These are phyloP conservation scores for Paramisgurnus dabryanus DNA, from an alignment of 2,113 vertebrate species.

Conservation along the genomic window DNA sequence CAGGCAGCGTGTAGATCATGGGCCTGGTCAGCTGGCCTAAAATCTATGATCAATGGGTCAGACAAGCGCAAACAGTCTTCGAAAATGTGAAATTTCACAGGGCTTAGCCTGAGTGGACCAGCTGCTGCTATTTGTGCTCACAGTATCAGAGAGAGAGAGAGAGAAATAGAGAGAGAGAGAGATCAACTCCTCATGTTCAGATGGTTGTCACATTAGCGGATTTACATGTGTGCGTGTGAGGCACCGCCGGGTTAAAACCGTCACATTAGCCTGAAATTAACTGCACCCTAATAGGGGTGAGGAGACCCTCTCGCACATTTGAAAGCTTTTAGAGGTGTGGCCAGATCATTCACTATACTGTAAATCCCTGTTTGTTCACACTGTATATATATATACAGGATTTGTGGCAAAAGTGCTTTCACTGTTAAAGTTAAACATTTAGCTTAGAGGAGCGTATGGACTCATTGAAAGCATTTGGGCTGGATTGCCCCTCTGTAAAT, in stretches of 20 bases:
- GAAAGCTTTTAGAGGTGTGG: constrained; percentile 34
- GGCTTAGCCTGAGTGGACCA: constrained; percentile 72
- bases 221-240: constrained; percentile 35
- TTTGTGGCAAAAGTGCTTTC: constrained; percentile 30
- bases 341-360: constrained; percentile 39
- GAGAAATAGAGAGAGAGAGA: constrained; percentile 46
- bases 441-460: constrained; percentile 4
- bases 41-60: constrained; percentile 68
- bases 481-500: constrained; percentile 59
- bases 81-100: constrained; percentile 77
- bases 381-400: constrained; percentile 47
- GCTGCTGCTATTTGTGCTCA: constrained; percentile 62
- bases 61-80: constrained; percentile 67
- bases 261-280: constrained; percentile 39
- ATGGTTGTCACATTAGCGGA: constrained; percentile 72
- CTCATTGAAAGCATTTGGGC: constrained; percentile 28
- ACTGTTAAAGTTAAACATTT: constrained; percentile 37
- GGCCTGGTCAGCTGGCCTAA: constrained; percentile 71
- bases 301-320: constrained; percentile 16
- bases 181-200: constrained; percentile 62
- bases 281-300: constrained; percentile 2
- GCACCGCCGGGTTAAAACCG: constrained; percentile 32
- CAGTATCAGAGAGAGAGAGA: constrained; percentile 45
- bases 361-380: constrained; percentile 25
- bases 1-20: constrained; percentile 64